Conservation (phyloP, 2,888 invertebrate genomes). For the Maniola hyperantus region DNA sequence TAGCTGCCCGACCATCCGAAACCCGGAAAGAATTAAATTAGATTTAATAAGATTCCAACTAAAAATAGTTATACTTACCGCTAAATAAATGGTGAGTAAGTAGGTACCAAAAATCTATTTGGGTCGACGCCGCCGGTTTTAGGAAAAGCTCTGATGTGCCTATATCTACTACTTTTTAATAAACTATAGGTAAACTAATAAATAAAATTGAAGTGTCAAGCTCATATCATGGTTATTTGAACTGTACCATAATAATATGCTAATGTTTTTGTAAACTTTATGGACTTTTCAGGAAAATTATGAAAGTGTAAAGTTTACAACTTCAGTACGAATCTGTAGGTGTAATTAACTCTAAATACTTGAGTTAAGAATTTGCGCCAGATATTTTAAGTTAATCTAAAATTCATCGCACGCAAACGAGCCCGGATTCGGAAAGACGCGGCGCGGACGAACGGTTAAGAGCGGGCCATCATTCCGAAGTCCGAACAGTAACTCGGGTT, state of each 20-base stretch:
- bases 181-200: no score
- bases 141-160: background rate
- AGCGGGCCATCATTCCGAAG: conserved; percentile 26
- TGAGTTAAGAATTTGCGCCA: background rate
- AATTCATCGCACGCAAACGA: conserved; percentile 9
- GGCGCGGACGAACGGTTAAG: conserved; percentile 2
- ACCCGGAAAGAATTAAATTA: conserved; percentile 38
- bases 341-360: no score
- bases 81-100: conserved; percentile 4
- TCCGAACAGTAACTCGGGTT: conserved; percentile 41
- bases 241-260: no score
- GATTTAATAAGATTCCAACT: conserved; percentile 33
- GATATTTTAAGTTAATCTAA: background rate
- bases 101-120: background rate
- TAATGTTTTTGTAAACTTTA: background rate
- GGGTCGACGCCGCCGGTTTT: background rate
- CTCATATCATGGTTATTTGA: no score
- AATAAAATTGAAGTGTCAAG: no score
- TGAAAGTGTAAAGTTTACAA: no score
- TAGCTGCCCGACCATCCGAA: conserved; percentile 40
- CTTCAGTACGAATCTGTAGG: no score
- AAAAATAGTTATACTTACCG: conserved; percentile 25
- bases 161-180: no score
- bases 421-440: background rate
- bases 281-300: no score